phyloP scores from a whole-genome alignment of 1,140 invertebrate species.

The Parapsyche elsis region DNA sequence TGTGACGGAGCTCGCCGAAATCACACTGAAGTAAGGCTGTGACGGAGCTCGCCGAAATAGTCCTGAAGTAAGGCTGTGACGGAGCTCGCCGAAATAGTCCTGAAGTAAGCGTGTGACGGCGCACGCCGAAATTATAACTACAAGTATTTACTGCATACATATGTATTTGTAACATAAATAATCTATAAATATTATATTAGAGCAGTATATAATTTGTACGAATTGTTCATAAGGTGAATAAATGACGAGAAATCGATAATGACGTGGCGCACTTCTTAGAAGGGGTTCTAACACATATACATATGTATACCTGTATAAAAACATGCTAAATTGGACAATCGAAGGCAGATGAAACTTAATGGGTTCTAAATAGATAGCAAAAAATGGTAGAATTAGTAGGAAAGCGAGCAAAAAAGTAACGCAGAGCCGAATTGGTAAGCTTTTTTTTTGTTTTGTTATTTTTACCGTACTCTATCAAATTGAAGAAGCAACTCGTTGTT shows the following conservation, averaged over 20 bases:
- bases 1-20: not conserved
- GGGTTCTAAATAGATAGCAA: constrained; percentile 50
- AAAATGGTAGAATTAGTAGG: constrained; percentile 33
- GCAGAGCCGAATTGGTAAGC: not conserved
- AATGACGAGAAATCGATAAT: constrained; percentile 23
- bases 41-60: no score
- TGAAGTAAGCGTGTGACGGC: no score
- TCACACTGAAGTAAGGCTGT: not conserved
- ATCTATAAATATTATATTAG: not conserved
- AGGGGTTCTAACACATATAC: constrained; percentile 31
- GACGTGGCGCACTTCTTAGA: constrained; percentile 9
- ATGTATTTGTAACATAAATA: no score
- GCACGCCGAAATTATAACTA: no score
- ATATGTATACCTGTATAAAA: no score
- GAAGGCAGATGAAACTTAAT: constrained; percentile 51
- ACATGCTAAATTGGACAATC: constrained; percentile 43
- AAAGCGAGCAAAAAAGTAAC: constrained; percentile 32
- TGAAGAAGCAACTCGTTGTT: no score
- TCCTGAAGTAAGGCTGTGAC: no score
- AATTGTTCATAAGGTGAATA: not conserved
- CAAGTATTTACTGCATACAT: no score
- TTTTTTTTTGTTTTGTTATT: not conserved
- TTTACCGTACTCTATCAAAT: no score
- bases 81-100: no score
- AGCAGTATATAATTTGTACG: not conserved